Evolutionary conservation across 2,113 vertebrate species (phyloP).

Genomic region (Chiloscyllium plagiosum): DNA sequence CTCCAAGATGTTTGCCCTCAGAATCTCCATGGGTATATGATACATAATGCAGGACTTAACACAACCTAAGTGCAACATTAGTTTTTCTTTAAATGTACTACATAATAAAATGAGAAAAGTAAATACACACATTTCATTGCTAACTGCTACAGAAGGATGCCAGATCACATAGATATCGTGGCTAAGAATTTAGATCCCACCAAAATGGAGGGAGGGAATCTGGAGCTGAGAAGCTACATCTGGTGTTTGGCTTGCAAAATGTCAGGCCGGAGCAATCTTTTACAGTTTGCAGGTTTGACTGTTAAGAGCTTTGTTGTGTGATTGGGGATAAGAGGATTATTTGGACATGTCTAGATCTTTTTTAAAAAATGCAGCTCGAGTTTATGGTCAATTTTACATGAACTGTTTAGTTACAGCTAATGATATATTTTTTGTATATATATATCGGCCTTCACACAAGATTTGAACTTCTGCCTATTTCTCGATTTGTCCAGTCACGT

Average conservation of each 20-base stretch:
- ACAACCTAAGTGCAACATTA: not conserved
- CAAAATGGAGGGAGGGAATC: not conserved
- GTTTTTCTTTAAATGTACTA: not conserved
- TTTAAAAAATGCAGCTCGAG: no score
- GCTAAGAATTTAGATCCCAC: not conserved
- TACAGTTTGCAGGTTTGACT: not conserved
- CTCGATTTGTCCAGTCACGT: no score
- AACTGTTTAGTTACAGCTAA: no score
- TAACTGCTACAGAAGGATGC: not conserved
- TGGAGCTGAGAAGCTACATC: not conserved
- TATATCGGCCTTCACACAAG: no score
- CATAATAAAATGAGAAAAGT: not conserved
- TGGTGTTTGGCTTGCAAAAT: not conserved
- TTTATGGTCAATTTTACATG: no score
- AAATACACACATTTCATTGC: not conserved
- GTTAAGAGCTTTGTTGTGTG: no score
- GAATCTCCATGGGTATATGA: not conserved
- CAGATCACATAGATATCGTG: no score
- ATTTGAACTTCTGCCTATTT: no score
- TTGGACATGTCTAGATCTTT: no score
- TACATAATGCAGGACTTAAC: not conserved
- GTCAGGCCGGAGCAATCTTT: not conserved
- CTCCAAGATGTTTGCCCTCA: not conserved
- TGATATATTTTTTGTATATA: no score
- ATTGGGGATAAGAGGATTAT: no score